Base-by-base conservation (phyloP, 2,797 vertebrate species). In the Scolopax rusticola region DNA sequence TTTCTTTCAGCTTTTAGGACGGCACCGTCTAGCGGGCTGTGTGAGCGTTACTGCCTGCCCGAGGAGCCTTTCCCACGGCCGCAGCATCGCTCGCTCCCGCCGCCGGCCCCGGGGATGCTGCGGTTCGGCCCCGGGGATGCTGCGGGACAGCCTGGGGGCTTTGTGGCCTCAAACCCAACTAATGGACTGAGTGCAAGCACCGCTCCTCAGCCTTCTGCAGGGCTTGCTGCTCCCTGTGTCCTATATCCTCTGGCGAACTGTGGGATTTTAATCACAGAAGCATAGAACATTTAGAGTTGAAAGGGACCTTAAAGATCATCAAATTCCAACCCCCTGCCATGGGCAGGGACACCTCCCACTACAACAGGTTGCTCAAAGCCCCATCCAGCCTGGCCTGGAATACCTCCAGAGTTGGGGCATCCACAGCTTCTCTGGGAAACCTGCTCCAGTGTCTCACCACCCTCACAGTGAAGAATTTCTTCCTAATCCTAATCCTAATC, bases 1-100 rank as follows among this genome's bases (percentile, higher is more conserved):
- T 21, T 41, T 14, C 3, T 28, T n/a, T 63, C 45, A 63, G 82
- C 80, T 84, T 96, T 93, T 91, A 82, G 84, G 80, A 93, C 25
- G 67, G 93, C 93, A 59, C 96, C 94, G 47, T 89, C 95, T 96
- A 82, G 95, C 38, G 96, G 92, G 47, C 24, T 23, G 0, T 21
- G 54, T 3, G 11, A 20, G 90, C 2, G 87, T 6, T 78, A 10
- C 87, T 2, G 79, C 0, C 21, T 2, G 32, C n/a, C 19, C 12
- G 27, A 9, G 32, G 2, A 2, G 11, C 43, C 15, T 13, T 25
- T 3, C 23, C 9, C 15, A 1, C 9, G 7, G 53, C 33, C 14
- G 60, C 54, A 8, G 30, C 56, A 7, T 4, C 51, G 3, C 40
- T 32, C 7, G 33, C 65, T 27, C 45, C 51, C 28, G 8, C 65